Evolutionary conservation across 2,888 invertebrate species (phyloP).

Genomic region (Miltochrista miniata): DNA sequence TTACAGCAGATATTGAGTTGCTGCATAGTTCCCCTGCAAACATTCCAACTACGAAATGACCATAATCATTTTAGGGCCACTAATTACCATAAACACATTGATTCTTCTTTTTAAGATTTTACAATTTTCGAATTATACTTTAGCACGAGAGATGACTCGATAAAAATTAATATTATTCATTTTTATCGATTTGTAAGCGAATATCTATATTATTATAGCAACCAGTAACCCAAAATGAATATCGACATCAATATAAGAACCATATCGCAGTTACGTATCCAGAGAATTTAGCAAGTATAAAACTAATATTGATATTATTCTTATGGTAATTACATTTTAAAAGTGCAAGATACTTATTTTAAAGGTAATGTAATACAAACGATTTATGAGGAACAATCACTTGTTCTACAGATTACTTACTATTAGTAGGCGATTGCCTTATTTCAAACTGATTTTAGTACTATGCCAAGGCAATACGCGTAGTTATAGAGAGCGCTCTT

Average conservation of each 20-base stretch:
- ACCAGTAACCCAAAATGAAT: too few relatives aligned
- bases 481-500: conserved; percentile 41
- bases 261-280: conserved; percentile 21
- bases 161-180: background rate
- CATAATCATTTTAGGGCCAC: background rate
- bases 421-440: conserved; percentile 36
- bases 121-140: too few relatives aligned
- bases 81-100: background rate
- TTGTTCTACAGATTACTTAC: conserved; percentile 39
- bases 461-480: conserved; percentile 40
- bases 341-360: conserved; percentile 72
- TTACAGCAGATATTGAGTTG: conserved; percentile 60
- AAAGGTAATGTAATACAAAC: conserved; percentile 74
- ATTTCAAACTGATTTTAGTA: conserved; percentile 38
- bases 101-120: background rate
- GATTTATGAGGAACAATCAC: conserved; percentile 32
- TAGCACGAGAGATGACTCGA: too few relatives aligned
- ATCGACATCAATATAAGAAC: background rate
- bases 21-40: conserved; percentile 58
- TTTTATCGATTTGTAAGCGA: background rate
- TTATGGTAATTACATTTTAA: conserved; percentile 66
- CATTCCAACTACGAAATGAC: conserved; percentile 12
- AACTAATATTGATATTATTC: conserved; percentile 49
- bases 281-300: conserved; percentile 58
- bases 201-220: background rate